phyloP scores from a whole-genome alignment of 2,888 invertebrate genomes.

The Andrena bicolor region DNA sequence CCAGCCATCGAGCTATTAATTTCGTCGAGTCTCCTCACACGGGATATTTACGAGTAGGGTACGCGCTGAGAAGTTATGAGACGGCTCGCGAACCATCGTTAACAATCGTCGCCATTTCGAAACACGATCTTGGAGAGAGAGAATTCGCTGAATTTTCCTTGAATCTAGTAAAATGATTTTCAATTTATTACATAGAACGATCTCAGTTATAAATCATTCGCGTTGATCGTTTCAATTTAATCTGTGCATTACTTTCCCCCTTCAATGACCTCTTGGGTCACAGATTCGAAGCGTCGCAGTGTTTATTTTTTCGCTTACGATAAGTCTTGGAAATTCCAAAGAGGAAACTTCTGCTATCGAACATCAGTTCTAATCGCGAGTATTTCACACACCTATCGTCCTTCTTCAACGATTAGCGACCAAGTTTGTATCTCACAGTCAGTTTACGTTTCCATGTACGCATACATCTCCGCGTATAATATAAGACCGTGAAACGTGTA shows the following conservation, averaged over 20 bases:
- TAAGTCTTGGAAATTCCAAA: constrained; percentile 2
- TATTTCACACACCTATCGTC: neutral
- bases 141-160: neutral
- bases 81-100: neutral
- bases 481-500: too few relatives aligned
- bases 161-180: neutral
- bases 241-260: too few relatives aligned
- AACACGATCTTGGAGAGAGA: too few relatives aligned
- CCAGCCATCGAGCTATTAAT: too few relatives aligned
- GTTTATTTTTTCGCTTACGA: neutral
- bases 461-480: too few relatives aligned
- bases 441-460: neutral
- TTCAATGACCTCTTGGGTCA: too few relatives aligned
- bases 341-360: constrained; percentile 20
- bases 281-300: neutral
- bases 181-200: neutral
- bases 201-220: neutral
- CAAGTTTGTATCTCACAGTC: neutral
- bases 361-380: neutral
- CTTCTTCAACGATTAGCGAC: too few relatives aligned
- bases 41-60: constrained; percentile 1
- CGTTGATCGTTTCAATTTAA: too few relatives aligned
- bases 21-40: neutral
- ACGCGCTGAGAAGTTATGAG: neutral
- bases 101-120: neutral